Base-by-base conservation (phyloP, 1,140 invertebrate genomes). In the Drosophila chauvacae region DNA sequence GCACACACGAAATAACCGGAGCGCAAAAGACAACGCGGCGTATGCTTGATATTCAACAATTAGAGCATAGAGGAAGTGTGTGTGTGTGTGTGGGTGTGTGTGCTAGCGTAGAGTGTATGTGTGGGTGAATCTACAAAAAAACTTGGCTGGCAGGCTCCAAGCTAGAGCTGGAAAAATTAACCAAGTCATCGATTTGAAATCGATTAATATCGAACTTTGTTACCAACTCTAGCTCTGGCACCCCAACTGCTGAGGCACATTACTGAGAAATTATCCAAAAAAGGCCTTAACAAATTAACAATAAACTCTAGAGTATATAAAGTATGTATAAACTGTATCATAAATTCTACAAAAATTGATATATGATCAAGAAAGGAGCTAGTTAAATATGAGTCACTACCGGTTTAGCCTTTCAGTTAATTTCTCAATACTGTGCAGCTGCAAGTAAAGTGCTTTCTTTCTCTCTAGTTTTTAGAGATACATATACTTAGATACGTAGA, bases 41-140 rank as follows among this genome's bases (percentile, higher is more conserved):
- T 83, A 80, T 83, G 73, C 81, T 50, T 84, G 60, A 81, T 72
- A 81, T 55, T 75, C 30, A 58, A 59, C 56, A 72, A 30, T 41
- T 28, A 16, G 47, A 48, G 23, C 7, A 13, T 45, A 45, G 5
- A 20, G n/a, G 13, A 51, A 59, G 33, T 68, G 57, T 53, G 37
- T 28, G 48, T 35, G 39, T 41, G 33, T 37, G 7, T 35, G 14
- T 65, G n/a, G 11, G 28, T 53, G 18, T 42, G 20, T 53, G 26
- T 58, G 41, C 4, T 18, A 50, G 37, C 64, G 37, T 3, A n/a
- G 28, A 26, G 33, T 60, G 26, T 48, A 26, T 14, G 57, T 28
- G 30, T 28, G 10, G 28, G 35, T 37, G 23, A 37, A 47, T 41
- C 18, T 26, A 41, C 18, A 55, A 56, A 20, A 48, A 39, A 7